Conservation (phyloP, 2,113 vertebrate genomes). For the Ptilorrhoa leucosticta region DNA sequence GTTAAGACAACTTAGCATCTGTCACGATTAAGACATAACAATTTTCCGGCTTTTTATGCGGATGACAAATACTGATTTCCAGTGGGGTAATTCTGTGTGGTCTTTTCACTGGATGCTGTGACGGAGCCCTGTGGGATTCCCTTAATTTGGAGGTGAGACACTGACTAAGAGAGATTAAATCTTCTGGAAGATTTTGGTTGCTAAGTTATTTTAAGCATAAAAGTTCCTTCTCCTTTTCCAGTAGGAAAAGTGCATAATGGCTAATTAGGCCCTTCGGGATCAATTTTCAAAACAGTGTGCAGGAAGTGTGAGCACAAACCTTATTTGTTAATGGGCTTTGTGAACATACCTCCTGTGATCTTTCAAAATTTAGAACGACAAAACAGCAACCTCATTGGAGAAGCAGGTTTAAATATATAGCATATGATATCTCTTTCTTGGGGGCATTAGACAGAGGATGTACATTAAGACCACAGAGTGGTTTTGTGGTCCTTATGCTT, state of each 20-base stretch:
- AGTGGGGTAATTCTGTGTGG: neutral
- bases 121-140: neutral
- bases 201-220: constrained; percentile 41
- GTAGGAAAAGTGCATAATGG: constrained; percentile 34
- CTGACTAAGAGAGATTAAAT: constrained; percentile 22
- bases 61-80: neutral
- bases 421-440: neutral
- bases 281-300: constrained; percentile 58
- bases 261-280: constrained; percentile 66
- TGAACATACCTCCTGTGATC: constrained; percentile 22
- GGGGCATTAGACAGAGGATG: neutral
- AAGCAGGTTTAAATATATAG: neutral
- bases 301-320: constrained; percentile 43
- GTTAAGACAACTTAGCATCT: neutral
- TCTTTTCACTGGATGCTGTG: neutral
- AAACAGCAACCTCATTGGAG: neutral
- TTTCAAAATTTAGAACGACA: neutral
- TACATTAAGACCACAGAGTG: neutral
- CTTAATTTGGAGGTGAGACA: neutral
- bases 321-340: constrained; percentile 56
- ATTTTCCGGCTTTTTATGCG: neutral
- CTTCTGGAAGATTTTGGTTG: constrained; percentile 39
- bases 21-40: neutral
- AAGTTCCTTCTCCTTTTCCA: constrained; percentile 18
- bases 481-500: neutral